These are phyloP conservation scores for Mycetomoellerius zeteki DNA, from an alignment of 1,140 invertebrate species.

Conservation along the genomic window DNA sequence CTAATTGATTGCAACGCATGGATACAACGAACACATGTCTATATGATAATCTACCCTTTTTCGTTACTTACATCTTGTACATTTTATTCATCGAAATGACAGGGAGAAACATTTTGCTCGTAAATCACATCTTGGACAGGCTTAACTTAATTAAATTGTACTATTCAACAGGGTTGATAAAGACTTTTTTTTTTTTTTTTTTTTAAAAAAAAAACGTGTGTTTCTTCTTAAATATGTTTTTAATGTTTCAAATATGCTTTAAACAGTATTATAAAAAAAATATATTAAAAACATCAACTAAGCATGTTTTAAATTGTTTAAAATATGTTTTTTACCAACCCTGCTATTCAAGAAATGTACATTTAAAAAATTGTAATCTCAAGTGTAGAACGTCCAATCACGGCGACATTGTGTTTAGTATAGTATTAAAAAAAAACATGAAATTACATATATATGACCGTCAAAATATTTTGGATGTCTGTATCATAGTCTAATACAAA, in stretches of 20 bases:
- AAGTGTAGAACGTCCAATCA: slow-evolving; percentile 15
- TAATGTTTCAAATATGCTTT: no score
- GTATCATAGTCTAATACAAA: slow-evolving; percentile 48
- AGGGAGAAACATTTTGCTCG: not conserved
- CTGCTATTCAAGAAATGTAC: slow-evolving; percentile 28
- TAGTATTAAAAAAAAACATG: slow-evolving; percentile 45
- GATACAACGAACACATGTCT: slow-evolving; percentile 40
- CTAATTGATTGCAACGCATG: slow-evolving; percentile 20
- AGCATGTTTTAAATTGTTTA: no score
- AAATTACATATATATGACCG: slow-evolving; percentile 31
- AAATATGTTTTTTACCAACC: no score
- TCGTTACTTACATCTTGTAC: not conserved
- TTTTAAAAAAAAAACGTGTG: no score
- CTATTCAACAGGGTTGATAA: no score
- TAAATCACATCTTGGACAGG: slow-evolving; percentile 33
- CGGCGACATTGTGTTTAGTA: slow-evolving; percentile 35
- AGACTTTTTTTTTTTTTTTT: no score
- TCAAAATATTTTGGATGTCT: slow-evolving; percentile 51
- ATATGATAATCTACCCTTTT: not conserved
- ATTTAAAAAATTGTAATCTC: slow-evolving; percentile 36
- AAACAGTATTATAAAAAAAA: no score
- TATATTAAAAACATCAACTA: no score
- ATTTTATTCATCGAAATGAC: not conserved
- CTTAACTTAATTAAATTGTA: slow-evolving; percentile 13
- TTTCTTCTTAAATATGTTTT: no score